Evolutionary conservation across 92 coral and sea anemone species (phyloP), one percentile per base, ranked within the genome.

Genomic region (Phenganax marumi): DNA sequence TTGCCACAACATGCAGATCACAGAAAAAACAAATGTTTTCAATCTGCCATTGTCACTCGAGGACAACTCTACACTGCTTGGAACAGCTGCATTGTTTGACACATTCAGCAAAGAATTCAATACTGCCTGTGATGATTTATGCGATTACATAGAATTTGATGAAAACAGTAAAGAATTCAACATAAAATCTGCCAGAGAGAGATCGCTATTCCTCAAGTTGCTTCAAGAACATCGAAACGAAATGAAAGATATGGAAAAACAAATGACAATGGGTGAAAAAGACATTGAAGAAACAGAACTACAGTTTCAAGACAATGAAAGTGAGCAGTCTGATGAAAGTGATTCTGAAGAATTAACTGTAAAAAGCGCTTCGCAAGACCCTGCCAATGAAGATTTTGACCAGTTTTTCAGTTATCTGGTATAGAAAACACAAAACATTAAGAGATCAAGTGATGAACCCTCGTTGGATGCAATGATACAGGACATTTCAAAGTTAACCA

Each of bases 31-130:
- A 6, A 21, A 73, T 48, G 33, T 73, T 17, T 7, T 73, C 39
- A 18, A 73, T 73, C 79, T 73, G 16, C 61, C 79, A 73, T 73
- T 73, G 63, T 73, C 79, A 62, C 58, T 73, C 24, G 79, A 73
- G 61, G 79, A 73, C 47, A 73, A 73, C 61, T 73, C 79, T 4
- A 73, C 79, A 48, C 61, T 73, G 8, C 52, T 18, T 73, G 79
- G 79, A 10, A 73, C 79, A 10, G 79, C 79, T 3, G 79, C 61
- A 21, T 2, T 49, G 52, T 73, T 73, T 73, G 79, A 73, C 18
- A 17, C 17, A 19, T 73, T 73, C 52, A 3, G 60, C 5, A 50
- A 73, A 52, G 79, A 73, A 73, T 73, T 73, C 52, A 21, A 50
- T 25, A 73, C 52, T 50, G 26, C 79, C 13, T 8, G 6, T 47